A percentile compares a stretch with the other conserved stretches of the same genome.
These are phyloP conservation scores for Craseonycteris thonglongyai DNA, from an alignment of 2,113 vertebrate genomes.

Conservation along the genomic window DNA sequence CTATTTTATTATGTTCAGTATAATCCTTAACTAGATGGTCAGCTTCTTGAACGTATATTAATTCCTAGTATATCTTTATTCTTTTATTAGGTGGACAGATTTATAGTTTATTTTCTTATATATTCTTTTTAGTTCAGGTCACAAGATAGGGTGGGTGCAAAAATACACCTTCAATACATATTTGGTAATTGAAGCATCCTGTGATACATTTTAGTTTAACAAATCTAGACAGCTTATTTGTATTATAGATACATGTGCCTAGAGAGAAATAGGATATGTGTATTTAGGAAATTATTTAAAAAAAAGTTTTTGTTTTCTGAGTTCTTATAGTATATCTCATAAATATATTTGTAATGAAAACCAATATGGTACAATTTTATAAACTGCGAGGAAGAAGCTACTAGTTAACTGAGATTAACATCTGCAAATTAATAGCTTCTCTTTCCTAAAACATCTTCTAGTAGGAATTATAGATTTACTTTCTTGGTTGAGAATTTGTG, in stretches of 20 bases:
- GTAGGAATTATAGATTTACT: conserved; percentile 43
- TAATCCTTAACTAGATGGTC: neutral
- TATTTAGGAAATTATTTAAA: neutral
- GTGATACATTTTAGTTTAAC: neutral
- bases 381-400: neutral
- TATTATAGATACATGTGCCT: neutral
- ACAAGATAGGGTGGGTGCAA: neutral
- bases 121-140: neutral
- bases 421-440: neutral
- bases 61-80: neutral
- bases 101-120: neutral
- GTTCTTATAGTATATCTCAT: neutral
- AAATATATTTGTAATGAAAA: neutral
- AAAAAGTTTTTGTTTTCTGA: neutral
- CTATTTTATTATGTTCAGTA: neutral
- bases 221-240: conserved; percentile 2
- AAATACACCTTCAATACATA: neutral
- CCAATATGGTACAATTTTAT: neutral
- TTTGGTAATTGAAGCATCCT: neutral
- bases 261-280: neutral
- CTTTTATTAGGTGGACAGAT: neutral
- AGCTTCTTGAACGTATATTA: neutral
- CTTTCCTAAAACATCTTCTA: neutral
- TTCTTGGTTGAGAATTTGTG: conserved; percentile 44
- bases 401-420: neutral